Evolutionary conservation across 2,797 vertebrate genomes (phyloP).

Genomic region (Ceyx erithaca): DNA sequence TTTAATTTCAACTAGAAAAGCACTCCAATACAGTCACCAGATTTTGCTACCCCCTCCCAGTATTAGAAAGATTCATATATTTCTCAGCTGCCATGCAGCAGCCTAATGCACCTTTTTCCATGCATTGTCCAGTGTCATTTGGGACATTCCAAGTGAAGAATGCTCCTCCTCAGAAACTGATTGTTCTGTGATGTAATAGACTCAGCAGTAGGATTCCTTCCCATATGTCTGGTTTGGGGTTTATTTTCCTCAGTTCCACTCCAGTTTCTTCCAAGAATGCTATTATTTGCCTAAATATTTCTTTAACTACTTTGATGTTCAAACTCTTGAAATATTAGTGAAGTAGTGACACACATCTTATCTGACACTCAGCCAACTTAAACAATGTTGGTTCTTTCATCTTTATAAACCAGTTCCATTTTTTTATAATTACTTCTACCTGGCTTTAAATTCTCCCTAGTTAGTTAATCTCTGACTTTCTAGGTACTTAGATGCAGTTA

Average conservation of each 20-base stretch:
- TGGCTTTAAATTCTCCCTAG: conserved; percentile 7
- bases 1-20: neutral
- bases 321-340: neutral
- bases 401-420: conserved; percentile 20
- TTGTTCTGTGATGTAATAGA: neutral
- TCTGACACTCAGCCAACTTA: conserved; percentile 11
- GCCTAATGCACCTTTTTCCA: neutral
- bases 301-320: conserved; percentile 26
- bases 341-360: conserved; percentile 1
- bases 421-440: conserved; percentile 4
- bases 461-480: neutral
- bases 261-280: neutral
- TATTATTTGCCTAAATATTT: conserved; percentile 32
- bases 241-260: neutral
- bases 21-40: neutral
- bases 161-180: neutral
- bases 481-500: neutral
- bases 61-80: neutral
- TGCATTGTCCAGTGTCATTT: neutral
- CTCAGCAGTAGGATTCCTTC: neutral
- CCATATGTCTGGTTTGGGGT: neutral
- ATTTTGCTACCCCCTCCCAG: neutral
- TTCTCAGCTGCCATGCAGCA: neutral
- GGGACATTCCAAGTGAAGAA: neutral
- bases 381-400: conserved; percentile 27